These are phyloP conservation scores for Ctenoplectra terminalis DNA, from an alignment of 1,140 invertebrate genomes.

Conservation along the genomic window DNA sequence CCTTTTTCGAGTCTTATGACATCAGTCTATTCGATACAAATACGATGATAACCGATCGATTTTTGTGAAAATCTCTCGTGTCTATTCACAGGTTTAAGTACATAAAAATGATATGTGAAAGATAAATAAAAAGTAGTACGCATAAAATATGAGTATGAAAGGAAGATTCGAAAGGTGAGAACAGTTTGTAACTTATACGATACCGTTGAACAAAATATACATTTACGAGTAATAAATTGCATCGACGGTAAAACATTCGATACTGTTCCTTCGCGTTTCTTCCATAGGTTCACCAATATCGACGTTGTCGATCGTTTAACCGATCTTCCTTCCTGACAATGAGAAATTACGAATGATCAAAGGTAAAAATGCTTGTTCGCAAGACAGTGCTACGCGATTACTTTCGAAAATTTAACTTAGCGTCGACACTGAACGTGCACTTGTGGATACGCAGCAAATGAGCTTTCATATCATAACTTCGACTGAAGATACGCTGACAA, in stretches of 20 bases:
- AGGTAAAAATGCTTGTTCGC: neutral
- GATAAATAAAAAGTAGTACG: conserved; percentile 9
- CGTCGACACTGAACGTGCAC: conserved; percentile 67
- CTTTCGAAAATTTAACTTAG: conserved; percentile 70
- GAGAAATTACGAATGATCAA: neutral
- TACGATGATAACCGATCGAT: neutral
- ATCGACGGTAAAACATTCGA: neutral
- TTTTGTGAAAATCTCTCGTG: conserved; percentile 6
- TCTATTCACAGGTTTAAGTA: conserved; percentile 12
- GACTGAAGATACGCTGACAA: conserved; percentile 85
- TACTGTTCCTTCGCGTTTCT: neutral
- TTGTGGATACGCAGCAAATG: conserved; percentile 85
- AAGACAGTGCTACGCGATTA: conserved; percentile 19
- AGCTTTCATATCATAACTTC: conserved; percentile 86
- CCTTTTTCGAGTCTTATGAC: conserved; percentile 27
- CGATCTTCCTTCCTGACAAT: too few relatives aligned
- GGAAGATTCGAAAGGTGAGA: neutral
- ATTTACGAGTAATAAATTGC: neutral
- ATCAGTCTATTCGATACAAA: conserved; percentile 36
- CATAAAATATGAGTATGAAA: neutral
- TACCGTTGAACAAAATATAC: neutral
- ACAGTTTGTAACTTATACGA: neutral
- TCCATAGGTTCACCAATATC: neutral
- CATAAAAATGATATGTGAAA: neutral
- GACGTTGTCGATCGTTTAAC: neutral